Evolutionary conservation across 1,140 invertebrate species (phyloP), one percentile per base, ranked within the genome.

Genomic region (Manduca sexta): DNA sequence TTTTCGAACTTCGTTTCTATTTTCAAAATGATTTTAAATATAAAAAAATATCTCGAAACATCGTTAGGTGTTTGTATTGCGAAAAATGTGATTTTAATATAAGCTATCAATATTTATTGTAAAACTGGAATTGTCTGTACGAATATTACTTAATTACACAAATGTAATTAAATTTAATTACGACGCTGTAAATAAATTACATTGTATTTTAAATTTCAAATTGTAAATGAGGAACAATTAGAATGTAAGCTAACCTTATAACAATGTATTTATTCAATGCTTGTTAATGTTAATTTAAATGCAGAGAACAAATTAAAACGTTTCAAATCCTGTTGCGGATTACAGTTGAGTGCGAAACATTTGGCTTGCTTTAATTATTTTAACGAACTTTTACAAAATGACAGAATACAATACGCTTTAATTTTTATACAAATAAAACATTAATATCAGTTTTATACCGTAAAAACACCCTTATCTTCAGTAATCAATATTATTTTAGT

Each of bases 171-270:
- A 26, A 26, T 45, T 39, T 11, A 30, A 16, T 47, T 47, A 40
- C 17, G 40, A 8, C 46, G 31, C 42, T 62, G 59, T 62, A 62
- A 42, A 62, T 56, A 57, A 17, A n/a, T 49, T 53, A 41, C 31
- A 26, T 26, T 26, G 21, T 26, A 26, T 52, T 45, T 52, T 55
- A 53, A 55, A 49, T 60, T 57, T 60, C 46, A 50, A 54, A 56
- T 64, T 65, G 59, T 73, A 71, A 67, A 64, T 60, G 73, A 69
- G 73, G 73, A 76, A 64, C 73, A 76, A 76, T 49, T 76, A 76
- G 73, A 8, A 2, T 4, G 7, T 65, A 65, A 65, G 62, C 26
- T 39, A 38, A 44, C 49, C 45, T 53, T 57, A 49, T 37, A 47
- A 2, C 31, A 8, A 12, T 37, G 53, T 60, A 13, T 31, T 47